Evolutionary conservation across 30 jellyfish, hydroid and myxozoan species (phyloP).

Genomic region (Mastigias papua): DNA sequence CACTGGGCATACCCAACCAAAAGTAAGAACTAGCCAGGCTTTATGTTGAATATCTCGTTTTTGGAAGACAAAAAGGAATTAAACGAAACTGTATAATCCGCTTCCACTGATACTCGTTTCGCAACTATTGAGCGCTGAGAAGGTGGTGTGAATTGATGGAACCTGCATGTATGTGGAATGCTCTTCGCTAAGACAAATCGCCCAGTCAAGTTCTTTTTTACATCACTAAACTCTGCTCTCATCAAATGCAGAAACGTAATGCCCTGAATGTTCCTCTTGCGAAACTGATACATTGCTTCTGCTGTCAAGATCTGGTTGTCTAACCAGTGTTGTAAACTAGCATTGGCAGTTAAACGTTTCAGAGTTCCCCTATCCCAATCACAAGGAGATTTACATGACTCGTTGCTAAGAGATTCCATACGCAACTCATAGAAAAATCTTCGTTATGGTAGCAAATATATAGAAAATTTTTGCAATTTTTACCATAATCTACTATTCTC

Average conservation of each 20-base stretch:
- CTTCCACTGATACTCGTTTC: conserved; percentile 38
- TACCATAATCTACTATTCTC: too few relatives aligned
- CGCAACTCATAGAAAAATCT: conserved; percentile 4
- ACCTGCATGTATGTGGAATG: conserved; percentile 14
- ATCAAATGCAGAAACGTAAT: neutral
- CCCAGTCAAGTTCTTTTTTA: neutral
- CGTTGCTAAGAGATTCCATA: conserved; percentile 4
- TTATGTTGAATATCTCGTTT: neutral
- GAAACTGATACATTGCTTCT: neutral
- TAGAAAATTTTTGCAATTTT: neutral
- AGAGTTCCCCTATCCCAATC: conserved; percentile 18
- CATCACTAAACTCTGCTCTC: neutral
- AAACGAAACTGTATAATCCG: conserved; percentile 1
- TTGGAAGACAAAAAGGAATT: neutral
- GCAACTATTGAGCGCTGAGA: conserved; percentile 13
- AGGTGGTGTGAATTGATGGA: conserved; percentile 24
- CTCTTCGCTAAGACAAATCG: conserved; percentile 5
- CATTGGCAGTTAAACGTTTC: neutral
- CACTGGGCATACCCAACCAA: conserved; percentile 4
- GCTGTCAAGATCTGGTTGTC: conserved; percentile 6
- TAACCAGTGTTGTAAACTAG: neutral
- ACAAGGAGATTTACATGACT: conserved; percentile 22
- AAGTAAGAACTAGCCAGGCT: neutral
- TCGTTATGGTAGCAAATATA: neutral
- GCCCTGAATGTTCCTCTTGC: neutral